A percentile compares a stretch with the other conserved stretches of the same genome.
These are phyloP conservation scores for Strigamia transsilvanica DNA, from an alignment of 2,888 invertebrate genomes.

Conservation along the genomic window DNA sequence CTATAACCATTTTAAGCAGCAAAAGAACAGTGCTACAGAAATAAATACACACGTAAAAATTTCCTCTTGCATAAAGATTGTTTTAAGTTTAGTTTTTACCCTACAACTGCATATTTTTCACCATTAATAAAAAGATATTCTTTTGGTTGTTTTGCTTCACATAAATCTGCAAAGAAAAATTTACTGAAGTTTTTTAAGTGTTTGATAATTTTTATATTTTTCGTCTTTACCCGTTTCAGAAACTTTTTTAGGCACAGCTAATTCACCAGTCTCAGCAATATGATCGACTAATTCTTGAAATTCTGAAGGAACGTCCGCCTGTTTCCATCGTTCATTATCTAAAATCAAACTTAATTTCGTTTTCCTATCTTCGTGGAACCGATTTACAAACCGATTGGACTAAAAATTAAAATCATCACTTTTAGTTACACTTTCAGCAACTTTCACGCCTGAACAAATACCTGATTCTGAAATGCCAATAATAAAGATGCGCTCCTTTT, in stretches of 20 bases:
- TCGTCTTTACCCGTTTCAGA: constrained; percentile 60
- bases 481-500: constrained; percentile 80
- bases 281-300: constrained; percentile 85
- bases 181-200: no score
- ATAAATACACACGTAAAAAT: constrained; percentile 49
- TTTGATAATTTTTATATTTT: background rate
- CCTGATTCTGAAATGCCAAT: constrained; percentile 77
- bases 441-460: constrained; percentile 56
- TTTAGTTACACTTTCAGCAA: background rate
- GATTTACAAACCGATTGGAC: constrained; percentile 88
- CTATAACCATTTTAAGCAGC: constrained; percentile 86
- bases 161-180: constrained; percentile 46
- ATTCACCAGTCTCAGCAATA: constrained; percentile 67
- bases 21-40: constrained; percentile 76
- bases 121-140: constrained; percentile 63
- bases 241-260: constrained; percentile 61
- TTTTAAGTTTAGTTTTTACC: constrained; percentile 60
- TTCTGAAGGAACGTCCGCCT: constrained; percentile 87
- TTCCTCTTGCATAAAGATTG: no score
- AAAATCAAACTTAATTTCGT: constrained; percentile 83
- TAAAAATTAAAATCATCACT: constrained; percentile 67
- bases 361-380: constrained; percentile 88
- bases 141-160: constrained; percentile 60
- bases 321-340: constrained; percentile 93
- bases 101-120: constrained; percentile 66